Conservation (phyloP, 2,797 vertebrate genomes). For the Chloroceryle amazona region DNA sequence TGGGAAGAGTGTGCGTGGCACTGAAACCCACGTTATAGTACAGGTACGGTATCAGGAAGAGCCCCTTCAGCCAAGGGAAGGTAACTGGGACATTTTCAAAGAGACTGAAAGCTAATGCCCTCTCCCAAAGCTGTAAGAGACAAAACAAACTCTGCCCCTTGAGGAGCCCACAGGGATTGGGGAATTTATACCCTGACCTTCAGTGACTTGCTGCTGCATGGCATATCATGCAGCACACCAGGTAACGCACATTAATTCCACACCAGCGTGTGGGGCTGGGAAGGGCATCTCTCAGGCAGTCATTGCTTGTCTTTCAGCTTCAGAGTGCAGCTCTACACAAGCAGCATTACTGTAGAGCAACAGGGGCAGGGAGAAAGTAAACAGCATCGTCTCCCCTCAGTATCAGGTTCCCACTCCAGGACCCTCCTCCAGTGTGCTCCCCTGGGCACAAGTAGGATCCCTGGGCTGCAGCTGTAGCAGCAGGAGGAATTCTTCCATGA, state of each 20-base stretch:
- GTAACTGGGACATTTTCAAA: background rate
- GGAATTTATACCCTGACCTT: background rate
- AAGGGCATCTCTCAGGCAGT: background rate
- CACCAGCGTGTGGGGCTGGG: fast-evolving
- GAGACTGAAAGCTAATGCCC: background rate
- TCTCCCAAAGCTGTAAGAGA: background rate
- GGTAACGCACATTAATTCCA: background rate
- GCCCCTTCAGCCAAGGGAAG: background rate
- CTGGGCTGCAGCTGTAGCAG: background rate
- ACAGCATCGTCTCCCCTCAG: background rate
- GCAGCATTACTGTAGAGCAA: background rate
- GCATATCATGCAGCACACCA: background rate
- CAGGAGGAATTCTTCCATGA: background rate
- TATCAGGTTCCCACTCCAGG: background rate
- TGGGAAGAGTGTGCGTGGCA: background rate
- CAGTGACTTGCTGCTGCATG: fast-evolving
- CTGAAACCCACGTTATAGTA: background rate
- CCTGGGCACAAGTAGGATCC: fast-evolving
- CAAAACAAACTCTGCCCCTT: background rate
- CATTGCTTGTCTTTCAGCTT: background rate
- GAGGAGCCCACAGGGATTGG: background rate
- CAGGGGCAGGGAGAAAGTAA: background rate
- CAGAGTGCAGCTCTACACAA: background rate
- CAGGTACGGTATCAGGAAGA: fast-evolving
- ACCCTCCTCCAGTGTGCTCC: background rate